Conservation (phyloP, 2,113 vertebrate species). For the Mesocricetus auratus region DNA sequence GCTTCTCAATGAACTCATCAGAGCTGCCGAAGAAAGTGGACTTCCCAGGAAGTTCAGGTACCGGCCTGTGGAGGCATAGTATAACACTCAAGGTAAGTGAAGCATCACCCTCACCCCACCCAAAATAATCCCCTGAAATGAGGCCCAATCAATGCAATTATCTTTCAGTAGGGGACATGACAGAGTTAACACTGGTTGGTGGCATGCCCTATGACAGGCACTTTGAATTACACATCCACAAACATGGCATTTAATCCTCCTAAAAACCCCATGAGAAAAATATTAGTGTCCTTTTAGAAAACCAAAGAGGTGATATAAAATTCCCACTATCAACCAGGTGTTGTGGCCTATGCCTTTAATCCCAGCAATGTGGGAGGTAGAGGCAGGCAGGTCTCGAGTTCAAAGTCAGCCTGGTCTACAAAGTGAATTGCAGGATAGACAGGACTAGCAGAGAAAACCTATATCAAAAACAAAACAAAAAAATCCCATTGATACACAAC, state of each 20-base stretch:
- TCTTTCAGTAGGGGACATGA: neutral
- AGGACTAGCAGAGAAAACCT: neutral
- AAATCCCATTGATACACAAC: neutral
- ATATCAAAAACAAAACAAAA: neutral
- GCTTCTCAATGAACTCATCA: slow-evolving; percentile 94
- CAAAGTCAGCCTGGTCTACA: neutral
- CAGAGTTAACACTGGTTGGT: neutral
- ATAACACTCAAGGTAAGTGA: neutral
- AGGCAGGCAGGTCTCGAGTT: neutral
- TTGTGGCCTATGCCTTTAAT: neutral
- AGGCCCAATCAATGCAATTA: neutral
- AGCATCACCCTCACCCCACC: neutral
- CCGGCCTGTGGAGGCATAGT: slow-evolving; percentile 87
- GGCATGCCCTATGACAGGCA: neutral
- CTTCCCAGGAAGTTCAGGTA: slow-evolving; percentile 95
- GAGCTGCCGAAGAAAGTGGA: slow-evolving; percentile 92
- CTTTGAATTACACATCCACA: neutral
- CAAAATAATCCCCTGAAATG: neutral
- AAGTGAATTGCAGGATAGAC: neutral
- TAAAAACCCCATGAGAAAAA: neutral
- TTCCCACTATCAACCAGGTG: neutral
- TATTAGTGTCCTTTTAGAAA: neutral
- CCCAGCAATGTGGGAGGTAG: neutral
- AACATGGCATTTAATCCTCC: neutral
- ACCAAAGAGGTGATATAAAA: neutral